Percentiles rank a stretch among this genome's conserved stretches.
Conservation (phyloP, 1,140 invertebrate genomes). For the Drosophila nikananu region DNA sequence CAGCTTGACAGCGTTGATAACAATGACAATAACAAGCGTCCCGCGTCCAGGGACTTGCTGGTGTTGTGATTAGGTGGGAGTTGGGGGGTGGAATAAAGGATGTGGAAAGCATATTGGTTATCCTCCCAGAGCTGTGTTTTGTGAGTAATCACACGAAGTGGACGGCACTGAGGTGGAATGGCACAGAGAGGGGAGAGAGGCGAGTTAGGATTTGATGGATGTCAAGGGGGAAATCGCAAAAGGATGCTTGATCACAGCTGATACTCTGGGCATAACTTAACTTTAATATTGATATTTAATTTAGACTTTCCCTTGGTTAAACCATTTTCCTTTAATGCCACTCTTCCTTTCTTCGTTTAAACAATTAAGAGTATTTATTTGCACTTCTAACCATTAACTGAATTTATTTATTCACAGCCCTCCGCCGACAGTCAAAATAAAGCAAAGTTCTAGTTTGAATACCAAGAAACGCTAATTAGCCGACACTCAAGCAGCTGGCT, state of each 20-base stretch:
- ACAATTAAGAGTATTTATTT: conserved; percentile 6
- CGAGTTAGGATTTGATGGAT: conserved; percentile 37
- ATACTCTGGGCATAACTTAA: background rate
- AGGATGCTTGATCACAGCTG: conserved; percentile 8
- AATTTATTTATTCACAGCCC: conserved; percentile 11
- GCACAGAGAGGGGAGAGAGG: conserved; percentile 31
- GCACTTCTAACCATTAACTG: conserved; percentile 4
- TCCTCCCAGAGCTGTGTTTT: conserved; percentile 27
- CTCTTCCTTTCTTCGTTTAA: background rate
- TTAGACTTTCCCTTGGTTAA: background rate
- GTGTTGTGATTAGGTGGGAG: conserved; percentile 48
- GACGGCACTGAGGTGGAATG: conserved; percentile 40
- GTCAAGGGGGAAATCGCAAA: conserved; percentile 27
- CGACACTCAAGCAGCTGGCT: conserved; percentile 3
- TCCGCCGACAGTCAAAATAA: background rate
- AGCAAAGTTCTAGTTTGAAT: conserved; percentile 8
- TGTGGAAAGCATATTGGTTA: conserved; percentile 1
- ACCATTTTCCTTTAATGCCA: background rate
- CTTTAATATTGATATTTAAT: background rate
- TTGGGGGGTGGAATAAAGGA: conserved; percentile 4
- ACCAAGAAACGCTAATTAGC: conserved; percentile 47
- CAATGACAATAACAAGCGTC: conserved; percentile 74
- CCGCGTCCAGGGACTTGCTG: conserved; percentile 39
- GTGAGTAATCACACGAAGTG: conserved; percentile 58
- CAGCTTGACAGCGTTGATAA: conserved; percentile 73